These are phyloP conservation scores for Theristus sp. DNA, from an alignment of 2,888 invertebrate species.

Conservation along the genomic window DNA sequence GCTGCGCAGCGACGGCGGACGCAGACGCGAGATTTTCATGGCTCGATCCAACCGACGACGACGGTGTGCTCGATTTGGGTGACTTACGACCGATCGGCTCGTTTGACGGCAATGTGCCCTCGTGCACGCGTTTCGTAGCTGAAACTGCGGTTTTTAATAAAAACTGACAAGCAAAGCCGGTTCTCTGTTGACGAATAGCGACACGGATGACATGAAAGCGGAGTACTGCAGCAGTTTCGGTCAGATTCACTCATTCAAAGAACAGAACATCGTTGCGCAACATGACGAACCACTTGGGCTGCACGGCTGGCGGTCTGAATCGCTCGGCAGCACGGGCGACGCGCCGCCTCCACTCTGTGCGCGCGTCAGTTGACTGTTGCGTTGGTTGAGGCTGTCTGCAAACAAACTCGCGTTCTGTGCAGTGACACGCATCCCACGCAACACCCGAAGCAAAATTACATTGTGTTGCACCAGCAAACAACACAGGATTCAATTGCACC, in stretches of 20 bases:
- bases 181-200: too few relatives aligned
- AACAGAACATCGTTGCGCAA: neutral
- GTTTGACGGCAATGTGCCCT: neutral
- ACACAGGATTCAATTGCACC: too few relatives aligned
- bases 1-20: neutral
- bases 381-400: too few relatives aligned
- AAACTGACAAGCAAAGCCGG: too few relatives aligned
- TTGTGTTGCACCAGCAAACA: too few relatives aligned
- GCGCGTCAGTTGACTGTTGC: neutral
- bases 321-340: neutral
- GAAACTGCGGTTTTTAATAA: too few relatives aligned
- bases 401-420: too few relatives aligned
- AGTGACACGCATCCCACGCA: too few relatives aligned
- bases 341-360: neutral
- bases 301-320: neutral
- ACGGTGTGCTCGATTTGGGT: neutral
- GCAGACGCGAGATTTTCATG: constrained; percentile 1
- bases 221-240: too few relatives aligned
- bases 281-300: neutral
- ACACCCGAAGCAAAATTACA: too few relatives aligned
- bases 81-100: constrained; percentile 1
- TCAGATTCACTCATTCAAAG: too few relatives aligned
- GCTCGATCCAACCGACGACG: neutral
- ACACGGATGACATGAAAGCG: too few relatives aligned
- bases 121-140: neutral